These are phyloP conservation scores for Dipodomys spectabilis DNA, from an alignment of 2,113 vertebrate species.

Conservation along the genomic window DNA sequence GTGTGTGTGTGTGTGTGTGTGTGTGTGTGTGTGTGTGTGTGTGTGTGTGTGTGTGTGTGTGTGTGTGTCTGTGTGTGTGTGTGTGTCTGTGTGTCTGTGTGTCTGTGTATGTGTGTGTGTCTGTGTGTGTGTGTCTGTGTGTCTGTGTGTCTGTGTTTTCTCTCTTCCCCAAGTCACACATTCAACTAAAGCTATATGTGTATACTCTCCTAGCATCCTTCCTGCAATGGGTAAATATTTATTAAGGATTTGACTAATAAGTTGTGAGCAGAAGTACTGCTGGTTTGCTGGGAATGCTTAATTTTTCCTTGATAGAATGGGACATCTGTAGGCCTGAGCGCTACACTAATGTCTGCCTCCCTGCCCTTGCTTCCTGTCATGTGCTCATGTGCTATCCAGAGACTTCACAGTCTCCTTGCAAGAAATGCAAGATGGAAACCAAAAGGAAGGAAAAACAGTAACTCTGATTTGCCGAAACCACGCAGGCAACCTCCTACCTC, in stretches of 20 bases:
- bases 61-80: too few relatives aligned
- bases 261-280: background rate
- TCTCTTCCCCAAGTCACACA: background rate
- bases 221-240: background rate
- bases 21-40: too few relatives aligned
- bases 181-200: background rate
- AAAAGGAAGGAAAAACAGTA: background rate
- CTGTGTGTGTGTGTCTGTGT: too few relatives aligned
- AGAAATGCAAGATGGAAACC: background rate
- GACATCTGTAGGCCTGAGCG: background rate
- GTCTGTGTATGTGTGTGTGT: too few relatives aligned
- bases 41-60: too few relatives aligned
- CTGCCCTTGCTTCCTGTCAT: background rate
- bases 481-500: background rate
- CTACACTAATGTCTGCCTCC: background rate
- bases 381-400: background rate
- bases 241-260: background rate
- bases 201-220: background rate
- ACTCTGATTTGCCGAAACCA: background rate
- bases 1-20: too few relatives aligned
- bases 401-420: background rate
- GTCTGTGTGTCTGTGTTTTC: too few relatives aligned
- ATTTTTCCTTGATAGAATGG: background rate
- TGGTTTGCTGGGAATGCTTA: background rate
- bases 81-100: too few relatives aligned